phyloP scores from a whole-genome alignment of 2,888 invertebrate genomes.

The Eristalis intricaria region DNA sequence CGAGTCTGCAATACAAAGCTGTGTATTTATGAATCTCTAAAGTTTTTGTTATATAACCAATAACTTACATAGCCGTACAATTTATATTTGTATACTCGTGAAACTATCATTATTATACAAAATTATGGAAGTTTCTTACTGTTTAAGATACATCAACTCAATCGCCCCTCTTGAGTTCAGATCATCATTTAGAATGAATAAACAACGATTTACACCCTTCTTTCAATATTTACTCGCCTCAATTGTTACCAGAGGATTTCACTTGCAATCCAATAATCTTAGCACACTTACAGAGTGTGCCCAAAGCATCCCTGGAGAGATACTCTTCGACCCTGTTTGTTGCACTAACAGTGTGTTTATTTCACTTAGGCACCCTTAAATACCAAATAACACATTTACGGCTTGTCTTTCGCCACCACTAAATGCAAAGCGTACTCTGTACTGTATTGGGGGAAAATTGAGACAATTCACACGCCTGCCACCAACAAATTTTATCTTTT shows the following conservation, averaged over 20 bases:
- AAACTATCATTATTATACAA: neutral
- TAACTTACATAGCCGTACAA: neutral
- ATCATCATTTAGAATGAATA: constrained; percentile 53
- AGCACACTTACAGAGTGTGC: constrained; percentile 67
- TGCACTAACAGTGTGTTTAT: constrained; percentile 42
- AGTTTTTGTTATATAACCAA: neutral
- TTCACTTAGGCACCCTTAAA: constrained; percentile 52
- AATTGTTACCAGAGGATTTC: constrained; percentile 63
- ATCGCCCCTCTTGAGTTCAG: constrained; percentile 7
- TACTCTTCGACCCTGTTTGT: constrained; percentile 39
- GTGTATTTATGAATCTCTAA: neutral
- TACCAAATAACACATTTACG: constrained; percentile 61
- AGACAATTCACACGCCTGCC: constrained; percentile 68
- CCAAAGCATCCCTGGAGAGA: constrained; percentile 61
- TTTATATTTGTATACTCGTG: neutral
- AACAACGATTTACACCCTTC: constrained; percentile 63
- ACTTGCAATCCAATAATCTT: constrained; percentile 67
- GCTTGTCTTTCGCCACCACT: constrained; percentile 43
- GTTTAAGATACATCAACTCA: neutral
- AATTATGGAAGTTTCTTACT: neutral
- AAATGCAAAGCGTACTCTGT: constrained; percentile 27
- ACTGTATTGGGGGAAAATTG: constrained; percentile 23
- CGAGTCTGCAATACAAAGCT: neutral
- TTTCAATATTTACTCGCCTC: constrained; percentile 58
- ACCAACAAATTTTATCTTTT: constrained; percentile 24